Conservation (phyloP, 2,113 vertebrate genomes). For the Isichthys henryi region DNA sequence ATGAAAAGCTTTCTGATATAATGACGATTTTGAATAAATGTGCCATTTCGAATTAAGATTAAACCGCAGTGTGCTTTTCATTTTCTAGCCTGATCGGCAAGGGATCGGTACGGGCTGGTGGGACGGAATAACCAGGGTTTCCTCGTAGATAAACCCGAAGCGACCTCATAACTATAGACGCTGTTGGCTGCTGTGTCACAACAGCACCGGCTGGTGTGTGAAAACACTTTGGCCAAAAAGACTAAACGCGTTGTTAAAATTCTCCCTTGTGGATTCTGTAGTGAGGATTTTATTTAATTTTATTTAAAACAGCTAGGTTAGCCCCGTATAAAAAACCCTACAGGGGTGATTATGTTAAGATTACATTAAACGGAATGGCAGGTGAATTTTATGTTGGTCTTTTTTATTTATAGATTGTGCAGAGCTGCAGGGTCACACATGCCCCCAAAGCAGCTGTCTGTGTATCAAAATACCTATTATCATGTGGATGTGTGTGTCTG, state of each 20-base stretch:
- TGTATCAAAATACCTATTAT: background rate
- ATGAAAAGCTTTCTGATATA: constrained; percentile 2
- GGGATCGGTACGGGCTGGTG: background rate
- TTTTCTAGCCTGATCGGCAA: background rate
- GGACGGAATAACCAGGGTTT: background rate
- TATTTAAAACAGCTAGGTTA: background rate
- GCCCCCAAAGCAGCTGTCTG: background rate
- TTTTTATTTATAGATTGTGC: background rate
- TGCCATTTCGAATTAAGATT: background rate
- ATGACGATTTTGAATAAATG: constrained; percentile 2
- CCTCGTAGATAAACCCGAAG: background rate
- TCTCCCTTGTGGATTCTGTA: background rate
- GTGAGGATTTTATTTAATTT: background rate
- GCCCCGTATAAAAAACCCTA: background rate
- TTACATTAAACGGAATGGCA: background rate
- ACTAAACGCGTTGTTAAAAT: background rate
- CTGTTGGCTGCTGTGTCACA: background rate
- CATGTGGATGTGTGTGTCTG: background rate
- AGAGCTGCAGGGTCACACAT: background rate
- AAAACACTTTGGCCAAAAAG: background rate
- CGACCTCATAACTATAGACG: background rate
- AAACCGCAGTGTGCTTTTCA: background rate
- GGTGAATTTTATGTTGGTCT: background rate
- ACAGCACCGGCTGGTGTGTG: background rate
- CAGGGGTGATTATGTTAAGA: background rate